Conservation (phyloP, 2,113 vertebrate species). For the Asarcornis scutulata region DNA sequence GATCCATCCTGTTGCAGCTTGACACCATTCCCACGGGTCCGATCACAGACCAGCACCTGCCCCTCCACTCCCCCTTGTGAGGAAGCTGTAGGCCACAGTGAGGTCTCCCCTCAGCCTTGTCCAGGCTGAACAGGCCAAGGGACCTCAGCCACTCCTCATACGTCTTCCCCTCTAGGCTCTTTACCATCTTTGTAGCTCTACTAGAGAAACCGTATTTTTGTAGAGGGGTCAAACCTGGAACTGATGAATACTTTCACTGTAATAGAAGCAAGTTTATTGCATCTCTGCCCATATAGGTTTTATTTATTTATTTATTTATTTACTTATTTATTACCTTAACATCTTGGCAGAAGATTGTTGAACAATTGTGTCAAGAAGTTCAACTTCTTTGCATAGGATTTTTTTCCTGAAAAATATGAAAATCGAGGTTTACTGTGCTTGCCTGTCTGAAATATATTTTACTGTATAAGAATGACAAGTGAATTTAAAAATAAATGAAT, state of each 20-base stretch:
- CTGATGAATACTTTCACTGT: not conserved
- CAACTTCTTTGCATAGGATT: not conserved
- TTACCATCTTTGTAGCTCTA: not conserved
- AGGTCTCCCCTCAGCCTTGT: too few relatives aligned
- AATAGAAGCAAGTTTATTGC: not conserved
- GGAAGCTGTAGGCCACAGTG: too few relatives aligned
- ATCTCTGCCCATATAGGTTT: not conserved
- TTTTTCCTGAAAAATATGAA: not conserved
- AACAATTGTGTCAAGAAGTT: not conserved
- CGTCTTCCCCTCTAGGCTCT: too few relatives aligned
- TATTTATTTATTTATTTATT: not conserved
- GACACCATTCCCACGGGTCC: too few relatives aligned
- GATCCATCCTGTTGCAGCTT: too few relatives aligned
- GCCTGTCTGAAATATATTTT: slow-evolving; percentile 1
- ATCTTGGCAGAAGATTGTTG: not conserved
- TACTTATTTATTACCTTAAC: not conserved
- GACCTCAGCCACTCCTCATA: too few relatives aligned
- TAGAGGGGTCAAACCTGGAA: not conserved
- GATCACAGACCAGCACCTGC: too few relatives aligned
- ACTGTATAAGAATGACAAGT: not conserved
- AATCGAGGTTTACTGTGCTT: not conserved
- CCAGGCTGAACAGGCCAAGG: too few relatives aligned
- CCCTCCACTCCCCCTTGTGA: too few relatives aligned
- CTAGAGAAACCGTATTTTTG: not conserved
- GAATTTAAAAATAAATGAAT: not conserved